Conservation (phyloP, 2,888 invertebrate species). For the Slavum lentiscoides region DNA sequence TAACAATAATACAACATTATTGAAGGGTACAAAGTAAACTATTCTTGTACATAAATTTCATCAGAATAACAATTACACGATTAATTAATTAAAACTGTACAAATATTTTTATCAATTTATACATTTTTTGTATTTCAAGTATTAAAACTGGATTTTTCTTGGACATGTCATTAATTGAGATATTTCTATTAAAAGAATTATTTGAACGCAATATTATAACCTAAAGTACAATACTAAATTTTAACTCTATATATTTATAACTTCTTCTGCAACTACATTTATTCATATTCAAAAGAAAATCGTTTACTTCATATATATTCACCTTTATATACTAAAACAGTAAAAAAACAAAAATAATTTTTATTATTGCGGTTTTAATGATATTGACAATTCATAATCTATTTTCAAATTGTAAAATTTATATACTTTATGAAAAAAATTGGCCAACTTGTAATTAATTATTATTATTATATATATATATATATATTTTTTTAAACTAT, state of each 20-base stretch:
- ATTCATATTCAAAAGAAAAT: not conserved
- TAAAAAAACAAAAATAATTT: not conserved
- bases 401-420: not conserved
- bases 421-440: not conserved
- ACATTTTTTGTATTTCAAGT: not conserved
- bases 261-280: not conserved
- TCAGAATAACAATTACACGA: too few relatives aligned
- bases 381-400: not conserved
- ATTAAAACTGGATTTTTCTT: not conserved
- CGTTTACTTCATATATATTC: too few relatives aligned
- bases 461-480: not conserved
- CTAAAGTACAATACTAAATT: not conserved
- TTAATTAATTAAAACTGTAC: not conserved
- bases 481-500: not conserved
- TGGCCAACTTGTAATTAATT: too few relatives aligned
- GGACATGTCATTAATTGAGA: not conserved
- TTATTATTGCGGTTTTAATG: conserved; percentile 5
- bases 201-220: not conserved
- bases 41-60: too few relatives aligned
- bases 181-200: not conserved
- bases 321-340: too few relatives aligned
- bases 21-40: too few relatives aligned
- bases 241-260: not conserved
- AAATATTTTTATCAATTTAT: not conserved
- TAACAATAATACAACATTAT: too few relatives aligned